Evolutionary conservation across 2,797 vertebrate species (phyloP).

Genomic region (Chelon labrosus): DNA sequence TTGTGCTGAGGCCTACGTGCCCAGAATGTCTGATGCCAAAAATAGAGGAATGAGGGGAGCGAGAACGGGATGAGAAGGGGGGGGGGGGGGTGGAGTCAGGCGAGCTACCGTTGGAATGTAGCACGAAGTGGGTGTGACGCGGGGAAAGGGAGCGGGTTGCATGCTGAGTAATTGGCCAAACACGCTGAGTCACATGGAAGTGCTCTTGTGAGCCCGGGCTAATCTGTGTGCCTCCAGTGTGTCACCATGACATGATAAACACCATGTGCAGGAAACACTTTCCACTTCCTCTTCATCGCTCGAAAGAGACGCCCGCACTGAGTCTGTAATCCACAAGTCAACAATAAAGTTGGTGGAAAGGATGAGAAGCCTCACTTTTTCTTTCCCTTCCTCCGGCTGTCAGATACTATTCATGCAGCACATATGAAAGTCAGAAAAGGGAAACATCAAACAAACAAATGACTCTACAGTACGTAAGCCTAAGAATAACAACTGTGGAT

Average conservation of each 20-base stretch:
- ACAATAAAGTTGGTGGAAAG: constrained; percentile 49
- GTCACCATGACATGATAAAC: constrained; percentile 70
- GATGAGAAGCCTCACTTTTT: constrained; percentile 17
- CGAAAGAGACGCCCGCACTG: constrained; percentile 23
- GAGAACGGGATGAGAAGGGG: constrained; percentile 36
- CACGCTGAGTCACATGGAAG: constrained; percentile 76
- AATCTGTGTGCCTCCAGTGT: constrained; percentile 57
- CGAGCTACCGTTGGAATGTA: constrained; percentile 63
- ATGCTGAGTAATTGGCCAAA: constrained; percentile 74
- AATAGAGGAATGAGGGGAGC: constrained; percentile 71
- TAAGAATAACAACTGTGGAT: constrained; percentile 39
- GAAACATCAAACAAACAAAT: constrained; percentile 56
- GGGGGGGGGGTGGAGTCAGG: constrained; percentile 58
- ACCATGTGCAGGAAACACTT: constrained; percentile 45
- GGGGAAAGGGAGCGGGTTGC: constrained; percentile 29
- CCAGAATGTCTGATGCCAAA: constrained; percentile 84
- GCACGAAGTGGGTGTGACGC: constrained; percentile 67
- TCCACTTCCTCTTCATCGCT: constrained; percentile 23
- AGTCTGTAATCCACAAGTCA: constrained; percentile 63
- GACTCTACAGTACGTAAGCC: constrained; percentile 19
- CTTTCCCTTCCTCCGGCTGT: constrained; percentile 28
- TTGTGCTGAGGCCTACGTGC: constrained; percentile 86
- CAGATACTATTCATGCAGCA: constrained; percentile 41
- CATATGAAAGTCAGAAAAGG: constrained; percentile 36
- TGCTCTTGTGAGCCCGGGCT: constrained; percentile 53